Conservation (phyloP, 92 coral and sea anemone genomes). For the Chrysogorgia sp. region DNA sequence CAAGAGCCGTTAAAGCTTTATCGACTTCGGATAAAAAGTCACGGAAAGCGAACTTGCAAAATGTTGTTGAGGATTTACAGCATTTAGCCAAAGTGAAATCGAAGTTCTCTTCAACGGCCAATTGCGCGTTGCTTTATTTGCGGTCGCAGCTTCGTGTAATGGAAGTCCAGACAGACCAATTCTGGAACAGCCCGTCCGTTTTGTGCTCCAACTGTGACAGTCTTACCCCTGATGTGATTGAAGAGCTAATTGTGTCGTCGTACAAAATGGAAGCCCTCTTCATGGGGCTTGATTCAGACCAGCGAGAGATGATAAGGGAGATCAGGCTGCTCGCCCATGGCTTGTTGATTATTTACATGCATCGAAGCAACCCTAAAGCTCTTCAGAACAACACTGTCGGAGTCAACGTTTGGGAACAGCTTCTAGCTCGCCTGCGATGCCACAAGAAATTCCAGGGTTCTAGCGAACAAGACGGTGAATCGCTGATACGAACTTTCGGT, state of each 20-base stretch:
- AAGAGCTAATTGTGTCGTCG: slow-evolving; percentile 73
- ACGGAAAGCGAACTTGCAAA: slow-evolving; percentile 47
- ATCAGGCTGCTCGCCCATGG: slow-evolving; percentile 86
- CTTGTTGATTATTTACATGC: slow-evolving; percentile 76
- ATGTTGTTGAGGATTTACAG: slow-evolving; percentile 77
- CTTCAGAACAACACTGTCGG: slow-evolving; percentile 43
- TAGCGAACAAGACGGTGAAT: slow-evolving; percentile 68
- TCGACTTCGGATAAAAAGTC: slow-evolving; percentile 18
- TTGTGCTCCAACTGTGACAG: slow-evolving; percentile 82
- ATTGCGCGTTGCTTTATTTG: slow-evolving; percentile 79
- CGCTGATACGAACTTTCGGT: slow-evolving; percentile 71
- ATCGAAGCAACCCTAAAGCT: slow-evolving; percentile 63
- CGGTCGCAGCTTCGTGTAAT: slow-evolving; percentile 75
- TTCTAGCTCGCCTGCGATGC: slow-evolving; percentile 77
- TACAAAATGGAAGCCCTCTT: slow-evolving; percentile 83
- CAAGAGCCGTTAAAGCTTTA: slow-evolving; percentile 31
- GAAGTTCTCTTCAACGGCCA: slow-evolving; percentile 69
- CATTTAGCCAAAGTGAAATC: slow-evolving; percentile 75
- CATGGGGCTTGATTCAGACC: slow-evolving; percentile 77
- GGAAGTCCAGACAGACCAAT: slow-evolving; percentile 78
- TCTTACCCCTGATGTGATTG: slow-evolving; percentile 65
- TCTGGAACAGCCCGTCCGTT: slow-evolving; percentile 82
- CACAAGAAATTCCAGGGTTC: slow-evolving; percentile 65
- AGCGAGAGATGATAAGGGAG: slow-evolving; percentile 73
- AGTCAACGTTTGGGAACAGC: slow-evolving; percentile 82